Evolutionary conservation across 2,888 invertebrate species (phyloP).

Genomic region (Cephus runcator): DNA sequence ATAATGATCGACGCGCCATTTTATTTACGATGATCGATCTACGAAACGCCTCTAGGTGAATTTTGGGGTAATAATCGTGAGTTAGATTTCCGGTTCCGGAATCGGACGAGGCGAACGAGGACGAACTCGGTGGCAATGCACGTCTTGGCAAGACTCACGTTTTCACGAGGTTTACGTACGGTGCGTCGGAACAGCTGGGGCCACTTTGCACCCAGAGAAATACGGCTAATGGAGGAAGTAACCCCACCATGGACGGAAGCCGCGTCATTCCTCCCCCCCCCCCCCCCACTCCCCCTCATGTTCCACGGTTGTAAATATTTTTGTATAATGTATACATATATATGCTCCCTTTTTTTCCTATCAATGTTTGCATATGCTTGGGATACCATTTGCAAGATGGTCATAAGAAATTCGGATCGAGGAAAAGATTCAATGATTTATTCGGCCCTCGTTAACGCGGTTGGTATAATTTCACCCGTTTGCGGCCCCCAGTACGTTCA

Average conservation of each 20-base stretch:
- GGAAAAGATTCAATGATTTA: not conserved
- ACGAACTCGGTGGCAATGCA: not conserved
- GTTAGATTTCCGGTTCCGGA: conserved; percentile 36
- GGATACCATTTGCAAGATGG: not conserved
- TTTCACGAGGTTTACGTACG: conserved; percentile 35
- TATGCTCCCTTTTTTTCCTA: not conserved
- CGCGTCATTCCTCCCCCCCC: not conserved
- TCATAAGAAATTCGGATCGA: not conserved
- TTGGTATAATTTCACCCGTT: not conserved
- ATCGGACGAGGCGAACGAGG: conserved; percentile 20
- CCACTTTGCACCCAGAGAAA: conserved; percentile 52
- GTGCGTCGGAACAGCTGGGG: conserved; percentile 52
- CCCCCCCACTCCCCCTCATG: not conserved
- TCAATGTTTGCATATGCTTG: not conserved
- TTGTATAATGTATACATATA: not conserved
- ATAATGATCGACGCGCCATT: not conserved
- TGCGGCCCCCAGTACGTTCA: conserved; percentile 48
- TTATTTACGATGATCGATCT: not conserved
- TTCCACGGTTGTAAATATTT: not conserved
- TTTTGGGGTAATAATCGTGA: not conserved
- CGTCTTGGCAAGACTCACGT: conserved; percentile 13
- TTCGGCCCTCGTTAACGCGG: not conserved
- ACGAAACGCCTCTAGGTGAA: not conserved
- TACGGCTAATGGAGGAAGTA: conserved; percentile 48
- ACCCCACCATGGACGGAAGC: not conserved